Evolutionary conservation across 1,140 invertebrate genomes (phyloP), one percentile per base, ranked within the genome.

Genomic region (Acromyrmex heyeri): DNA sequence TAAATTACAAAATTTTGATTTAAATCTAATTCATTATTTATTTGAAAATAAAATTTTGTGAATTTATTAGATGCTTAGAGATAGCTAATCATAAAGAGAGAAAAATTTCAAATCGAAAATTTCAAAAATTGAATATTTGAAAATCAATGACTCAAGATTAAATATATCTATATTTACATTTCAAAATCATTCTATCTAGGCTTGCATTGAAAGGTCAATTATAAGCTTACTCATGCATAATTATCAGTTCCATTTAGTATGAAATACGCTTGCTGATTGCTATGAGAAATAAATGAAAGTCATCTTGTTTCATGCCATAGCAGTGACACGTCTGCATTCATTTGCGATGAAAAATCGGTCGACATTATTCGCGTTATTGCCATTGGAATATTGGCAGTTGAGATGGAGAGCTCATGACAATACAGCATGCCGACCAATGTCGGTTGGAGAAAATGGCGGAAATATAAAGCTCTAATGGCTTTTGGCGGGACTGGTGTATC

Each of bases 351-450:
- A 83, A 83, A 83, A 75, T 83, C 79, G 38, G 44, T 62, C 57
- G 69, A 24, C 69, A 83, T 83, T 83, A 83, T 83, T 75, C 79
- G 79, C 79, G 69, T 83, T 83, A 83, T 83, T 83, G 79, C 79
- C 79, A 75, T 34, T 34, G 79, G 69, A 30, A 75, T 83, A 83
- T 83, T 83, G 79, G 69, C 79, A 75, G 79, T 7, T n/a, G 38
- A 75, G 79, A 83, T 83, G 30, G 48, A 81, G 64, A 34, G 18
- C 50, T 7, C 27, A 30, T 27, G 77, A 81, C 79, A 83, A 83
- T 75, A 75, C 69, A 69, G 69, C n/a, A 34, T 61, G 59, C 53
- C 55, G 79, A 55, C 55, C 55, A 24, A 62, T 62, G 79, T 73
- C 79, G 79, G 18, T 61, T 53, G 79, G 38, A 83, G 79, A 83